Evolutionary conservation across 2,797 vertebrate genomes (phyloP).

Genomic region (Onychomys arenicola): DNA sequence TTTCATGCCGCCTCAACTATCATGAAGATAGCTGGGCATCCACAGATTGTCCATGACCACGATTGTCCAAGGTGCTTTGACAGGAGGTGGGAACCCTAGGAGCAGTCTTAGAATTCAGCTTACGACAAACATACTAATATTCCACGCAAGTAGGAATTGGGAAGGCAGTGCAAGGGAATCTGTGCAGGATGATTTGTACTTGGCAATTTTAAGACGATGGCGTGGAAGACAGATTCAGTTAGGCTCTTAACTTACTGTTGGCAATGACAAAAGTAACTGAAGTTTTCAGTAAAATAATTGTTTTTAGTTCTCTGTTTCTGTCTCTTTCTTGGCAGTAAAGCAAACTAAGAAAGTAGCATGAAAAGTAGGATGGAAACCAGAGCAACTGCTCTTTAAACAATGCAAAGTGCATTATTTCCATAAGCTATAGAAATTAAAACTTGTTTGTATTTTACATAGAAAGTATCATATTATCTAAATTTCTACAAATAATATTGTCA

Average conservation of each 20-base stretch:
- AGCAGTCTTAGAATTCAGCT: background rate
- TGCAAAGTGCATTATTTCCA: slow-evolving; percentile 56
- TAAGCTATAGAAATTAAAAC: slow-evolving; percentile 32
- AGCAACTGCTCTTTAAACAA: background rate
- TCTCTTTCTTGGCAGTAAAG: slow-evolving; percentile 27
- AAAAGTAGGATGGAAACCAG: slow-evolving; percentile 22
- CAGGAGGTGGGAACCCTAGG: background rate
- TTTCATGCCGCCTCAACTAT: background rate
- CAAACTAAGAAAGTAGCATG: slow-evolving; percentile 1
- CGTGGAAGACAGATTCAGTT: background rate
- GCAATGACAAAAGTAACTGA: background rate
- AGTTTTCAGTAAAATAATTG: background rate
- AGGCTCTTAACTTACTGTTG: background rate
- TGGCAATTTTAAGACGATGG: background rate
- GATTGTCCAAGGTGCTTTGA: background rate
- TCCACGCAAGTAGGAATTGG: background rate
- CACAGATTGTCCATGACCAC: background rate
- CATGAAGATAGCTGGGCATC: background rate
- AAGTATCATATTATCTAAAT: background rate
- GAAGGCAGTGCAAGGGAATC: background rate
- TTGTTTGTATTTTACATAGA: slow-evolving; percentile 47
- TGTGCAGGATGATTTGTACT: background rate
- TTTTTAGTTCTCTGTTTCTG: background rate
- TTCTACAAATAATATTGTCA: slow-evolving; percentile 4
- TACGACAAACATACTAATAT: background rate